phyloP scores from a whole-genome alignment of 2,113 vertebrate species.

The Lophius piscatorius region DNA sequence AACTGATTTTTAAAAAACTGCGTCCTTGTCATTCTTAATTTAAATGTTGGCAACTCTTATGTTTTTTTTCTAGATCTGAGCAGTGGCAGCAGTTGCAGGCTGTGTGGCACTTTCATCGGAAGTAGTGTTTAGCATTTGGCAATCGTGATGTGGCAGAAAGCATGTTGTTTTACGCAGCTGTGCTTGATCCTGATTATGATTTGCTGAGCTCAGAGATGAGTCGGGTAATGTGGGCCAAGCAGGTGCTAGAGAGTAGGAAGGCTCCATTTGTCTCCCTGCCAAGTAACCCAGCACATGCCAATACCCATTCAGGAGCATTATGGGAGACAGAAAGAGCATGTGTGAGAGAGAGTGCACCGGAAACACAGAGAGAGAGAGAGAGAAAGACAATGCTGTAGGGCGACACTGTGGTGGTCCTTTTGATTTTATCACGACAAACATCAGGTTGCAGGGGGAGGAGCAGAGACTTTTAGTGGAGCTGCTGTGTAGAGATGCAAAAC shows the following conservation, averaged over 20 bases:
- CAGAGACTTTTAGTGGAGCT: neutral
- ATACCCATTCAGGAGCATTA: conserved; percentile 29
- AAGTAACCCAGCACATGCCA: conserved; percentile 56
- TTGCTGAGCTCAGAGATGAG: conserved; percentile 56
- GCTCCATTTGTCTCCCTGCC: conserved; percentile 48
- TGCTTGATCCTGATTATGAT: conserved; percentile 47
- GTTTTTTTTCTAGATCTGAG: neutral
- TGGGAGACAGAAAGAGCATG: conserved; percentile 25
- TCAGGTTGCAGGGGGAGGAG: conserved; percentile 8
- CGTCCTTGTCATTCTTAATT: neutral
- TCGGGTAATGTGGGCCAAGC: conserved; percentile 56
- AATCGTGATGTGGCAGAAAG: conserved; percentile 29
- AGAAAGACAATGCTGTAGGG: too few relatives aligned
- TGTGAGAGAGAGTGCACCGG: conserved; percentile 3
- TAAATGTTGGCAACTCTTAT: neutral
- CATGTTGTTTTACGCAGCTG: conserved; percentile 59
- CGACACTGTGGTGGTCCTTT: conserved; percentile 31
- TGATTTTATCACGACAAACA: conserved; percentile 18
- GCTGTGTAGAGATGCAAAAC: conserved; percentile 18
- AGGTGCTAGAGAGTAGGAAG: conserved; percentile 57
- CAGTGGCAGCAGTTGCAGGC: conserved; percentile 6
- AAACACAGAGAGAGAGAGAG: conserved; percentile 10
- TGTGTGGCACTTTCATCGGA: conserved; percentile 10
- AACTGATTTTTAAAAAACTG: neutral
- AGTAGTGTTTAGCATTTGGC: conserved; percentile 38